These are phyloP conservation scores for Notothenia coriiceps DNA, from an alignment of 2,113 vertebrate genomes.

Conservation along the genomic window DNA sequence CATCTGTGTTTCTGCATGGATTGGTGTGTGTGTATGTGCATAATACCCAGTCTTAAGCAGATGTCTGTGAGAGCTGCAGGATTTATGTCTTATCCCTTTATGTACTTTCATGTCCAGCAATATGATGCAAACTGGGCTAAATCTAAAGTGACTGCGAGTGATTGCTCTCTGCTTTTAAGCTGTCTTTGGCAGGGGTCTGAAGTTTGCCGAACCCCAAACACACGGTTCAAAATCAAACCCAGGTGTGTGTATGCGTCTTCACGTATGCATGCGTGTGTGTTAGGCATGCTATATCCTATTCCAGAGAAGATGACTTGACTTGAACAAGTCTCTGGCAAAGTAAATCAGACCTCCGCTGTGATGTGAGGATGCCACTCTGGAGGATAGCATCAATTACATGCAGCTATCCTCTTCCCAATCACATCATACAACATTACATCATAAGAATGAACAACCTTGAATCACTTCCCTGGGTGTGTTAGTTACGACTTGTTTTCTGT, in stretches of 20 bases:
- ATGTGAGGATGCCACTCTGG: conserved; percentile 59
- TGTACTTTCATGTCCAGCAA: conserved; percentile 41
- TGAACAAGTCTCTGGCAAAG: conserved; percentile 64
- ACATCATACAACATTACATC: conserved; percentile 66
- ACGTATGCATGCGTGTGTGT: conserved; percentile 21
- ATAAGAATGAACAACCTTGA: conserved; percentile 44
- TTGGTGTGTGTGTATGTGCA: not conserved
- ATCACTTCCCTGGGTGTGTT: not conserved
- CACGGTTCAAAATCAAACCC: conserved; percentile 70
- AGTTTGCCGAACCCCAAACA: conserved; percentile 23
- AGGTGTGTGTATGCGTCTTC: conserved; percentile 56
- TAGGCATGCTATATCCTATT: conserved; percentile 52
- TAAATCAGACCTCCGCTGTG: conserved; percentile 65
- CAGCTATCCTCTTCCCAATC: not conserved
- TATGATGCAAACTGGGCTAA: conserved; percentile 49
- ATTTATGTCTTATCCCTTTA: conserved; percentile 34
- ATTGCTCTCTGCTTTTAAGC: conserved; percentile 24
- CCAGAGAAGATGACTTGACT: conserved; percentile 55
- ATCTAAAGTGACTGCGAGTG: conserved; percentile 35
- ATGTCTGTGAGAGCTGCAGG: conserved; percentile 9
- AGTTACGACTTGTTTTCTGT: conserved; percentile 9
- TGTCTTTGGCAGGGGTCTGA: conserved; percentile 20
- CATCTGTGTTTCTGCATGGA: conserved; percentile 3
- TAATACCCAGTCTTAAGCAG: conserved; percentile 1
- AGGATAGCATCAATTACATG: conserved; percentile 66